phyloP scores from a whole-genome alignment of 2,113 vertebrate species.

The Prietella phreatophila region DNA sequence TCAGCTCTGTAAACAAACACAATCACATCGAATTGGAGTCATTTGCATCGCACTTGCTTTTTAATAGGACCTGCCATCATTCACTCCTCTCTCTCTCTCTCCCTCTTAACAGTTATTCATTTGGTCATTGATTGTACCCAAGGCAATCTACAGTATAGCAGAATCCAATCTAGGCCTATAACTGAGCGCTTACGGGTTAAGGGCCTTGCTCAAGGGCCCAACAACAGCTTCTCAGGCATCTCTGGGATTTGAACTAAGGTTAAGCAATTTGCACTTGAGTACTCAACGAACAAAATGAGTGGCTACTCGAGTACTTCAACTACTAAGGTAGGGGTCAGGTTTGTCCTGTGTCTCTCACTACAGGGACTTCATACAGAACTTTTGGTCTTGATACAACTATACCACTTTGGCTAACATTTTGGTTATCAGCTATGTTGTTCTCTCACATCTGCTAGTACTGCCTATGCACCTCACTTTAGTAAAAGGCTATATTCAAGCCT shows the following conservation, averaged over 20 bases:
- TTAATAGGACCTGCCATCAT: slow-evolving; percentile 7
- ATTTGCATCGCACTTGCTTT: neutral
- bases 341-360: neutral
- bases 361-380: neutral
- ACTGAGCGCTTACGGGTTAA: neutral
- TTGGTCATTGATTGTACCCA: neutral
- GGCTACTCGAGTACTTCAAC: neutral
- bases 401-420: neutral
- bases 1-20: slow-evolving; percentile 76
- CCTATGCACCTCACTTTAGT: neutral
- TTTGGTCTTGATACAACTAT: neutral
- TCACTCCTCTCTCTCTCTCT: slow-evolving; percentile 1
- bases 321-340: neutral
- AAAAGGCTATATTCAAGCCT: neutral
- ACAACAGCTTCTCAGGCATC: neutral
- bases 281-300: neutral
- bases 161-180: neutral
- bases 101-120: neutral
- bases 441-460: neutral
- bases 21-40: neutral
- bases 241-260: neutral
- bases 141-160: neutral
- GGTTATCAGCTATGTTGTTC: neutral
- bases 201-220: neutral
- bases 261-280: neutral